phyloP scores from a whole-genome alignment of 2,797 vertebrate species.

The Sebastes alutus region DNA sequence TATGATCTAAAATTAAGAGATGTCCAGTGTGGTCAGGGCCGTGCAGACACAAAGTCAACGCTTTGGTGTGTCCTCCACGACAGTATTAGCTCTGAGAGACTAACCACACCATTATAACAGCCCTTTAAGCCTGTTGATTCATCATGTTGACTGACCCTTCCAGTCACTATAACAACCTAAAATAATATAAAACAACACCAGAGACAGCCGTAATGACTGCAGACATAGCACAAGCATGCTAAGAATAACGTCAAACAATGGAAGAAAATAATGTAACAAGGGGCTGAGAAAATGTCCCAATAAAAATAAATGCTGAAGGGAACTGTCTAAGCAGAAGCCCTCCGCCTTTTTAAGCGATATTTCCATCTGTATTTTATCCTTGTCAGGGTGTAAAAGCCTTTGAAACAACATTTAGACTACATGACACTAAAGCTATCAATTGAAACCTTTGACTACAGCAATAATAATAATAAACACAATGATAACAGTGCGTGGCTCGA shows the following conservation, averaged over 20 bases:
- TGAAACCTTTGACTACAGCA: not conserved
- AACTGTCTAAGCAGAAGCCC: not conserved
- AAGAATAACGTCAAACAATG: not conserved
- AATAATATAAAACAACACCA: constrained; percentile 15
- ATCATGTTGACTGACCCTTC: constrained; percentile 16
- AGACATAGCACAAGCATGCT: not conserved
- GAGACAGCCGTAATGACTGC: not conserved
- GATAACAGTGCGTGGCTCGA: not conserved
- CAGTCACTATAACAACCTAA: constrained; percentile 14
- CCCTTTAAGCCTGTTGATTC: constrained; percentile 16
- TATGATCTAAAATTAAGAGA: constrained; percentile 35
- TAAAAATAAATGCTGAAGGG: not conserved
- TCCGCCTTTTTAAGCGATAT: not conserved
- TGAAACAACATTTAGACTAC: not conserved
- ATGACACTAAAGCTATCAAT: not conserved
- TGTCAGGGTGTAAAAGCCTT: not conserved
- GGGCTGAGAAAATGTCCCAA: not conserved
- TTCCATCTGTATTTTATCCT: not conserved
- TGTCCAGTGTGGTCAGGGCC: constrained; percentile 25
- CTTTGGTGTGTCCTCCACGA: constrained; percentile 3
- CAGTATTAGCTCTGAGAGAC: constrained; percentile 9
- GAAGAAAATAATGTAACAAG: not conserved
- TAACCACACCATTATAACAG: constrained; percentile 19
- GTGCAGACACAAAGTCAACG: constrained; percentile 11
- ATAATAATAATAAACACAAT: not conserved